Base-by-base conservation (phyloP, 2,888 invertebrate genomes). In the Hyalella azteca region DNA sequence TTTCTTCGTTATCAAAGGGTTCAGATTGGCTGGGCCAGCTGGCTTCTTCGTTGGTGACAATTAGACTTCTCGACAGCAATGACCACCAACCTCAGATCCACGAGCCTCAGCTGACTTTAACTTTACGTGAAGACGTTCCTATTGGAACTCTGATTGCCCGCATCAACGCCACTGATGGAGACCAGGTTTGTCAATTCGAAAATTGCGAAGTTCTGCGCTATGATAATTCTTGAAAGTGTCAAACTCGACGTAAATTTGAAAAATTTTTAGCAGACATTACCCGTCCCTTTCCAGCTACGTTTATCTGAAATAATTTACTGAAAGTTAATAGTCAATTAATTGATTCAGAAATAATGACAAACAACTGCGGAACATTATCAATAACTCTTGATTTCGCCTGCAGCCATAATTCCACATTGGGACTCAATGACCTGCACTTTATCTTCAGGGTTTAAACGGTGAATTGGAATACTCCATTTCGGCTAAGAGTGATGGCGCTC, bases 31-130 rank as follows among this genome's bases (percentile, higher is more conserved):
- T 5, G 19, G 66, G 66, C 76, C 73, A 50, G 11, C 22, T 22
- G 0, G 73, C 48, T 0, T 48, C 66, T 11, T 45, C 79, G 36
- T 48, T 41, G 48, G 79, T 79, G 39, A 26, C 41, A 13, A n/a
- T 79, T 9, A 48, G 49, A 5, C 73, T 79, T 19, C 36, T 60
- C 7, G 79, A 79, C 79, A 36, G 39, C 29, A 79, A 79, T 15
- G 79, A 79, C 49, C 73, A 79, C 73, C 15, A 39, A 45, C 79
- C 79, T 2, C 26, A 29, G n/a, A 41, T 79, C 22, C 11, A 3
- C 39, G 26, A n/a, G 7, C 19, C 36, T 1, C 75, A 45, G 1
- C 75, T 45, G 32, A 26, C 60, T n/a, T 19, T 78, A 40, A 66
- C 59, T 22, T 15, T 66, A n/a, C 13, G 40, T 15, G 78, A 78